These are phyloP conservation scores for Hydriomena furcata DNA, from an alignment of 2,888 invertebrate species.

Conservation along the genomic window DNA sequence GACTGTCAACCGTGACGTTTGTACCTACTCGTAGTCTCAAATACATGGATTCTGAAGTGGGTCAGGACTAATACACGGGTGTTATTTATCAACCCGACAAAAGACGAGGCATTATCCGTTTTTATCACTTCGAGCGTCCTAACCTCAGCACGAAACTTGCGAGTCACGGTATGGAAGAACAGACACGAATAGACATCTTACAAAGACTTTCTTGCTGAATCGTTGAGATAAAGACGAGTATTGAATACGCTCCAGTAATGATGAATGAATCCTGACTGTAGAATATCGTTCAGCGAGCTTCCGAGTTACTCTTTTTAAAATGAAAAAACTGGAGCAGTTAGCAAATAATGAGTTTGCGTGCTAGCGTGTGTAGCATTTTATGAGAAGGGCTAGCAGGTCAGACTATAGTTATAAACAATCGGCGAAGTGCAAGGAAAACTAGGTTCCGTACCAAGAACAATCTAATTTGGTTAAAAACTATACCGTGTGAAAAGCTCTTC, in stretches of 20 bases:
- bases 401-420: too few species aligned
- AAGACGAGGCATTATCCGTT: constrained; percentile 21
- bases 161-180: constrained; percentile 29
- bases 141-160: constrained; percentile 22
- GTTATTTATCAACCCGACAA: too few species aligned
- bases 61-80: too few species aligned
- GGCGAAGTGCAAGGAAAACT: too few species aligned
- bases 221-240: constrained; percentile 45
- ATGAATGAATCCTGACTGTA: constrained; percentile 41
- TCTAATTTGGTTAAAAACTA: too few species aligned
- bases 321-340: too few species aligned
- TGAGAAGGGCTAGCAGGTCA: constrained; percentile 20
- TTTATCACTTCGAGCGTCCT: constrained; percentile 21
- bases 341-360: constrained; percentile 28
- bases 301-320: constrained; percentile 16
- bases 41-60: too few species aligned
- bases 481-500: too few species aligned
- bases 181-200: constrained; percentile 40
- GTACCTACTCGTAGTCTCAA: too few species aligned
- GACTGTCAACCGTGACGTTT: too few species aligned
- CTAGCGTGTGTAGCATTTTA: constrained; percentile 22
- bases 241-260: constrained; percentile 46
- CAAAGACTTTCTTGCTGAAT: constrained; percentile 41
- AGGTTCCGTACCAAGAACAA: too few species aligned
- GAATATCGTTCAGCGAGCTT: constrained; percentile 23